These are phyloP conservation scores for Cotesia chilonis DNA, from an alignment of 1,140 invertebrate genomes.

Conservation along the genomic window DNA sequence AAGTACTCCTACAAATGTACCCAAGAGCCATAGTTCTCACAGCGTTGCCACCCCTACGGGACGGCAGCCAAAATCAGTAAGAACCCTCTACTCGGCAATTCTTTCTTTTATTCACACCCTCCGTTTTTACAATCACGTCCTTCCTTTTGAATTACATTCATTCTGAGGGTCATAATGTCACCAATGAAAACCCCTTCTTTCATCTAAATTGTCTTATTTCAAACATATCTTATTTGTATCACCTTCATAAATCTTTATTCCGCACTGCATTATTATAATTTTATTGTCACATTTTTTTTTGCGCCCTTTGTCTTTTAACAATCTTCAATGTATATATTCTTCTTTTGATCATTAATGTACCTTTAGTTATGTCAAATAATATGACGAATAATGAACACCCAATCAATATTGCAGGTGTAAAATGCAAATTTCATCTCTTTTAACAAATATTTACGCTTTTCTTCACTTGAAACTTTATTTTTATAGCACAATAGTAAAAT, in stretches of 20 bases:
- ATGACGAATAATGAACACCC: no score
- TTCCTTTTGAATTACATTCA: constrained; percentile 11
- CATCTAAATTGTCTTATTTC: constrained; percentile 10
- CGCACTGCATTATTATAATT: background rate
- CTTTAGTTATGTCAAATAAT: no score
- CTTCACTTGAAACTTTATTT: no score
- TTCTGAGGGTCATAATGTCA: no score
- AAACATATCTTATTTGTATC: constrained; percentile 30
- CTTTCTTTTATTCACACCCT: constrained; percentile 24
- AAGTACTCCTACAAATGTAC: constrained; percentile 50
- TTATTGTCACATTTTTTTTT: background rate
- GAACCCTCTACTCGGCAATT: constrained; percentile 14
- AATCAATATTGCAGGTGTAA: no score
- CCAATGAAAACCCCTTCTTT: background rate
- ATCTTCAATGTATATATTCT: background rate
- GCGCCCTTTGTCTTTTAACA: no score
- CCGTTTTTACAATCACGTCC: background rate
- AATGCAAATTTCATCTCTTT: no score
- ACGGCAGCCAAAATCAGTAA: constrained; percentile 55
- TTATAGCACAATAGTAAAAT: no score
- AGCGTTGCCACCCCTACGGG: constrained; percentile 51
- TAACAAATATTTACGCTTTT: no score
- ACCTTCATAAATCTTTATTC: constrained; percentile 13
- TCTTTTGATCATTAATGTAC: background rate
- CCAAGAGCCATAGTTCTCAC: constrained; percentile 57